Percentiles rank a stretch among this genome's conserved stretches.
phyloP scores from a whole-genome alignment of 2,113 vertebrate genomes.

The Seriola quinqueradiata region DNA sequence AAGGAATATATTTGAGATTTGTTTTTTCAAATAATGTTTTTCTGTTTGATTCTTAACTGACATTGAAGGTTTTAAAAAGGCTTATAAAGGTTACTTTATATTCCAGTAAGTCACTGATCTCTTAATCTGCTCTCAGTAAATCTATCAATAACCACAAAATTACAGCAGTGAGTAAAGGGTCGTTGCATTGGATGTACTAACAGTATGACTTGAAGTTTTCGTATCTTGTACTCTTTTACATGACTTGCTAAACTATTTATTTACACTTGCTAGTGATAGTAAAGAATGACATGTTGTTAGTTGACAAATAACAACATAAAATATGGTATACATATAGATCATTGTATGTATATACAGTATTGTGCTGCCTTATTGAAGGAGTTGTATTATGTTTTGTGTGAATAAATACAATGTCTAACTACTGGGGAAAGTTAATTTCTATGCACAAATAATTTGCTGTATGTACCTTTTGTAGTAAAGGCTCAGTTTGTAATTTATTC shows the following conservation, averaged over 20 bases:
- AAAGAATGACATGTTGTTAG: slow-evolving; percentile 77
- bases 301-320: slow-evolving; percentile 68
- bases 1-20: slow-evolving; percentile 24
- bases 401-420: slow-evolving; percentile 83
- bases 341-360: slow-evolving; percentile 83
- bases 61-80: slow-evolving; percentile 16
- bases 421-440: slow-evolving; percentile 28
- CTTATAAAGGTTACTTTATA: slow-evolving; percentile 35
- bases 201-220: slow-evolving; percentile 64
- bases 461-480: background rate
- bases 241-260: slow-evolving; percentile 76
- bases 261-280: slow-evolving; percentile 73
- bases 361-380: slow-evolving; percentile 83
- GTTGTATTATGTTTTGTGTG: slow-evolving; percentile 83
- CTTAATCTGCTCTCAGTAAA: slow-evolving; percentile 27
- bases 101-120: slow-evolving; percentile 18
- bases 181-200: slow-evolving; percentile 63
- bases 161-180: slow-evolving; percentile 30
- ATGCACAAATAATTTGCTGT: background rate
- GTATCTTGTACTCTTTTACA: slow-evolving; percentile 73
- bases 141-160: slow-evolving; percentile 7
- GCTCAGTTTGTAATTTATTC: background rate
- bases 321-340: slow-evolving; percentile 75
- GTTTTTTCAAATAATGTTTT: slow-evolving; percentile 19
- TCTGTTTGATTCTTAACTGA: slow-evolving; percentile 29